phyloP scores from a whole-genome alignment of 2,113 vertebrate genomes.

The Sorex araneus region DNA sequence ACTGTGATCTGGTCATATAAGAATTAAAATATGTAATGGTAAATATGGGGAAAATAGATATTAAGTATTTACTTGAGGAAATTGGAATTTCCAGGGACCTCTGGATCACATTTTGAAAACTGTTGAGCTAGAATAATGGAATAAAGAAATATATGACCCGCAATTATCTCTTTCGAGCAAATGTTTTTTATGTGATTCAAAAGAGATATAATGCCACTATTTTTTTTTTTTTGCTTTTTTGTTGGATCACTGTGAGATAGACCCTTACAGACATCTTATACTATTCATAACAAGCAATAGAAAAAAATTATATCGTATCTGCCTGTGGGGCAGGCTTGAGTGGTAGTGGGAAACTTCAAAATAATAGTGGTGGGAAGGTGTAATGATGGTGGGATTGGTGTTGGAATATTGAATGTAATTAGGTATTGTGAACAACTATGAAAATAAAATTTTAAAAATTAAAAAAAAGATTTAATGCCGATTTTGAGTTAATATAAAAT shows the following conservation, averaged over 20 bases:
- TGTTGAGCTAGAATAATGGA: conserved; percentile 1
- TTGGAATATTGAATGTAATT: too few species aligned
- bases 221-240: too few species aligned
- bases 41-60: background rate
- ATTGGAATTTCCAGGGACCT: background rate
- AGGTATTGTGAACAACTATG: too few species aligned
- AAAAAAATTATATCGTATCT: too few species aligned
- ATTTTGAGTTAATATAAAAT: conserved; percentile 55
- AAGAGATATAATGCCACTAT: background rate
- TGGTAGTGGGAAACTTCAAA: too few species aligned
- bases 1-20: background rate
- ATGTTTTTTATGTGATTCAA: conserved; percentile 47
- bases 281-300: too few species aligned
- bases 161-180: conserved; percentile 22
- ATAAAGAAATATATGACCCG: background rate
- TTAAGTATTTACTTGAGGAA: conserved; percentile 38
- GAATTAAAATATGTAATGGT: conserved; percentile 50
- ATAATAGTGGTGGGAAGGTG: too few species aligned
- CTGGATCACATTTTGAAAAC: background rate
- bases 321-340: too few species aligned
- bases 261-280: too few species aligned
- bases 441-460: too few species aligned
- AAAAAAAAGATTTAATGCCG: background rate
- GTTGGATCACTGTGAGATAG: too few species aligned
- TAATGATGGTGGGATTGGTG: too few species aligned